Base-by-base conservation (phyloP, 1,140 invertebrate species). In the Solenopsis fugax region DNA sequence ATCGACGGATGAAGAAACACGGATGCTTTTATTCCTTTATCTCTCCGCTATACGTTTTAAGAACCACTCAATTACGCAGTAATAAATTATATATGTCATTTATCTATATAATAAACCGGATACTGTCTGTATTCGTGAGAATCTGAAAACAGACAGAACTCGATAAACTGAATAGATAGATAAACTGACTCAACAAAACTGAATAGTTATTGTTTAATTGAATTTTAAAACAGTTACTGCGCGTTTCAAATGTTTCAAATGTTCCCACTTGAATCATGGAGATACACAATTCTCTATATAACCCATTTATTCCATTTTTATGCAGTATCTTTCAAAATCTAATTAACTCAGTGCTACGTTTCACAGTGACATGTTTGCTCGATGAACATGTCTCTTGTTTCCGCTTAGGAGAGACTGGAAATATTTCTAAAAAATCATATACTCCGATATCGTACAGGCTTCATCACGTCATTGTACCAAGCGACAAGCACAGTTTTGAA, bases 401-500 rank as follows among this genome's bases (percentile, higher is more conserved):
- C 18, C 7, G 21, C 16, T 48, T 34, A 29, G 29, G 18, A 48
- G 12, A 64, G 18, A 48, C 4, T 65, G 6, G 1, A 78, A 65
- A 65, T 34, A 34, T 29, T 16, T 1, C 1, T 45, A 48, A 45
- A 73, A 54, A 37, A 54, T n/a, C n/a, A n/a, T 21, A 24, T 45
- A 18, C 13, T 13, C 9, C 16, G 13, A 41, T 67, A 52, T 41
- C 48, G 9, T 4, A 3, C 4, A n/a, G 13, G 60, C 41, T 73
- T 84, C 45, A 50, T 73, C 41, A 60, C 21, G 41, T 81, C 48
- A 48, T 45, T 56, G 9, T 2, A 37, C 1, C 41, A 18, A 81
- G 21, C 54, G 45, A 84, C 69, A 13, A 84, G 54, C 34, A 21
- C 18, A 24, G 69, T 75, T 60, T 84, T 10, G 80, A 84, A 75